Conservation (phyloP, 2,888 invertebrate genomes). For the Ophion ellenae region DNA sequence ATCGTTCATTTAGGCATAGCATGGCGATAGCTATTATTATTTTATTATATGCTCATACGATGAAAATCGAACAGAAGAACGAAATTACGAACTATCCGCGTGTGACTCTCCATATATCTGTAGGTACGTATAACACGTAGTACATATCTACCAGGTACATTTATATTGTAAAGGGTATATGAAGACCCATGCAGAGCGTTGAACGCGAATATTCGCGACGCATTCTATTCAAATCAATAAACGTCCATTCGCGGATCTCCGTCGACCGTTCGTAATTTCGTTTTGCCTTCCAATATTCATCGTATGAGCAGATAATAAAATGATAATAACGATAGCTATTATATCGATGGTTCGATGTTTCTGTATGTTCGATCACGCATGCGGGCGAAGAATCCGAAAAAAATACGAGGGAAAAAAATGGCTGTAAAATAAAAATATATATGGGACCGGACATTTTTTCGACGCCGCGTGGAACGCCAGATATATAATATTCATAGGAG, state of each 20-base stretch:
- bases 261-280: not conserved
- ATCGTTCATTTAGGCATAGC: too few relatives aligned
- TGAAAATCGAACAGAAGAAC: too few relatives aligned
- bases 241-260: not conserved
- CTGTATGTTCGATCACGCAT: too few relatives aligned
- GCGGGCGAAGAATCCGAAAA: too few relatives aligned
- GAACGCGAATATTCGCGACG: not conserved
- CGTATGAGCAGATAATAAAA: not conserved
- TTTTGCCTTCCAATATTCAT: constrained; percentile 9
- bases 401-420: too few relatives aligned
- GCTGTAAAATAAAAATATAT: too few relatives aligned
- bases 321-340: too few relatives aligned
- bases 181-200: not conserved
- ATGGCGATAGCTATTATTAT: too few relatives aligned
- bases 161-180: constrained; percentile 31
- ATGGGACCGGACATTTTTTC: too few relatives aligned
- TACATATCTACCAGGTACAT: constrained; percentile 2
- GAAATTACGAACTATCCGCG: constrained; percentile 20
- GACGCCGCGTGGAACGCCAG: too few relatives aligned
- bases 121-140: constrained; percentile 28
- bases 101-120: constrained; percentile 25
- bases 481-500: not conserved
- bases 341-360: too few relatives aligned
- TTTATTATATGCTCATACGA: too few relatives aligned
- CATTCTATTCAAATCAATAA: not conserved